Base-by-base conservation (phyloP, 2,113 vertebrate species). In the Podilymbus podiceps region DNA sequence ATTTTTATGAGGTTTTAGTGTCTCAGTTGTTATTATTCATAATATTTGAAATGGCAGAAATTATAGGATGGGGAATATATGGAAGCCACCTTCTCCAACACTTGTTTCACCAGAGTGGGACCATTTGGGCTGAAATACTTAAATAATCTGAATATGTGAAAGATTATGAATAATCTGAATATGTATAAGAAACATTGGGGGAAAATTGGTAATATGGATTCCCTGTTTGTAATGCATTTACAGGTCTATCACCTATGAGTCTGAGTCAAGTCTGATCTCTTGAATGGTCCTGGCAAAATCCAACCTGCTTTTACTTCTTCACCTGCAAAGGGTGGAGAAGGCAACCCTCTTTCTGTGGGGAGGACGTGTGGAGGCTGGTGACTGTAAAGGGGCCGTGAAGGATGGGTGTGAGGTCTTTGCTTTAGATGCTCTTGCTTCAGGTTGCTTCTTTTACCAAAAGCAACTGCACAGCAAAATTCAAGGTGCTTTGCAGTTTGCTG, bases 391-490 rank as follows among this genome's bases (percentile, higher is more conserved):
- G 16, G 16, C 30, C 27, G 9, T 52, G 40, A 73, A 22, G 31
- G 40, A 3, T 0, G 0, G 1, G 1, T 33, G 19, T 33, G 47
- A 74, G 15, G 27, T 85, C 42, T 82, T 86, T 33, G 18, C 25
- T 80, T 74, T 22, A 31, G 40, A 15, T 68, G 40, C 5, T 58
- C 0, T 0, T 84, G 49, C 25, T 66, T 56, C 2, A 2, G 11
- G 6, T 73, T 11, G 2, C n/a, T 1, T 0, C 0, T 68, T 89
- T 88, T 69, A 46, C 44, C 35, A 62, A 38, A 78, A 49, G 27
- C 25, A 52, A 20, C 5, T 74, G 50, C 13, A 20, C 1, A 2
- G 52, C 25, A 63, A 58, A 72, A 46, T 84, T 60, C 25, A 28
- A 56, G 53, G 44, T 63, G 17, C 27, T 76, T 53, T 13, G 7